A percentile compares a stretch with the other conserved stretches of the same genome.
phyloP scores from a whole-genome alignment of 2,888 invertebrate species.

The Drosophila histrio region DNA sequence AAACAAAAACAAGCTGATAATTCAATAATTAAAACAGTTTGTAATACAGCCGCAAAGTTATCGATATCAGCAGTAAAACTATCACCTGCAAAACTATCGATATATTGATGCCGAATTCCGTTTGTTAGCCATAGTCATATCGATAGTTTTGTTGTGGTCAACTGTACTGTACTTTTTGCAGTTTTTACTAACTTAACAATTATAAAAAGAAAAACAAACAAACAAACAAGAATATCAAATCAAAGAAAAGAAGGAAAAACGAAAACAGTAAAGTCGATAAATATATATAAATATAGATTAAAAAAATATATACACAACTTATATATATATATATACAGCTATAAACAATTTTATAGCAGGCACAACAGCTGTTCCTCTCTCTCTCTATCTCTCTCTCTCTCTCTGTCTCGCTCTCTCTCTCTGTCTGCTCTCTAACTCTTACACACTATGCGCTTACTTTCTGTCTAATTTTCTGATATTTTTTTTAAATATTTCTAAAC shows the following conservation, averaged over 20 bases:
- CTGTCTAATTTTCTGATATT: neutral
- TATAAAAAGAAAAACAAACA: constrained; percentile 23
- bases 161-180: constrained; percentile 41
- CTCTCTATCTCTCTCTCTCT: constrained; percentile 1
- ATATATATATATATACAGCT: constrained; percentile 17
- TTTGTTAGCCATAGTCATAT: neutral
- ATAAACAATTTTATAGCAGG: constrained; percentile 18
- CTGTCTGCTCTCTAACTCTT: neutral
- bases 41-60: neutral
- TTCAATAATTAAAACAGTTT: neutral
- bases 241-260: constrained; percentile 26
- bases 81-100: neutral
- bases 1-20: neutral
- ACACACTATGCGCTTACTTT: neutral
- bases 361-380: constrained; percentile 17
- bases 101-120: too few relatives aligned
- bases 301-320: constrained; percentile 15
- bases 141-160: constrained; percentile 16
- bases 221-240: constrained; percentile 26
- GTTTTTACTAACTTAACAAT: constrained; percentile 37
- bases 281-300: constrained; percentile 5
- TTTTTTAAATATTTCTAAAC: constrained; percentile 12
- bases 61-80: neutral
- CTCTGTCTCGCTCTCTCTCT: neutral
- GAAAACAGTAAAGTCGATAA: constrained; percentile 26